These are phyloP conservation scores for roundworm (Caenorhabditis elegans) DNA, from an alignment of 1,140 invertebrate species.

Conservation along the genomic window DNA sequence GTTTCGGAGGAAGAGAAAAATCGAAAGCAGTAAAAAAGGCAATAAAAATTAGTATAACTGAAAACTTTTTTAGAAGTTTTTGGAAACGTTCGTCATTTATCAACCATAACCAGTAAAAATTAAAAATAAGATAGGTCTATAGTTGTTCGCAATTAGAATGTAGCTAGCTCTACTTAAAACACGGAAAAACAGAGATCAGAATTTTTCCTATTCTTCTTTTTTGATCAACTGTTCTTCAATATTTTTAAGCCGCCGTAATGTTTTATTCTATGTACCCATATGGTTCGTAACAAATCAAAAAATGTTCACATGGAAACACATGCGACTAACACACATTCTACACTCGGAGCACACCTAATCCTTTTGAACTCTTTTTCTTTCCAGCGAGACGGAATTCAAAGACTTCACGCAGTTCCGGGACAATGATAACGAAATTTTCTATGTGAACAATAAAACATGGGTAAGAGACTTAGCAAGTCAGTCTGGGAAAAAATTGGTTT, in stretches of 20 bases:
- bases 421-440: constrained; percentile 26
- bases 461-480: not conserved
- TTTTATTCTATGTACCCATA: not conserved
- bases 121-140: no score
- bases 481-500: not conserved
- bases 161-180: no score
- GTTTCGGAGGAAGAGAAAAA: not conserved
- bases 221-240: no score
- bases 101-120: no score
- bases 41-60: no score
- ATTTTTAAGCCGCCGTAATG: no score
- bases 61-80: no score
- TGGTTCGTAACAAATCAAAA: not conserved
- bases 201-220: no score
- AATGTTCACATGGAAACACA: not conserved
- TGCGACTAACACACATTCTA: not conserved
- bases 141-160: no score
- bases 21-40: not conserved
- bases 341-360: not conserved
- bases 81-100: no score
- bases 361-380: constrained; percentile 9
- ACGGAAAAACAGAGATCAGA: no score
- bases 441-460: constrained; percentile 41
- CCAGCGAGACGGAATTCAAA: constrained; percentile 42
- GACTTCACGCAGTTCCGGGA: constrained; percentile 25